Conservation (phyloP, 92 coral and sea anemone genomes). For the Paragorgia papillata region DNA sequence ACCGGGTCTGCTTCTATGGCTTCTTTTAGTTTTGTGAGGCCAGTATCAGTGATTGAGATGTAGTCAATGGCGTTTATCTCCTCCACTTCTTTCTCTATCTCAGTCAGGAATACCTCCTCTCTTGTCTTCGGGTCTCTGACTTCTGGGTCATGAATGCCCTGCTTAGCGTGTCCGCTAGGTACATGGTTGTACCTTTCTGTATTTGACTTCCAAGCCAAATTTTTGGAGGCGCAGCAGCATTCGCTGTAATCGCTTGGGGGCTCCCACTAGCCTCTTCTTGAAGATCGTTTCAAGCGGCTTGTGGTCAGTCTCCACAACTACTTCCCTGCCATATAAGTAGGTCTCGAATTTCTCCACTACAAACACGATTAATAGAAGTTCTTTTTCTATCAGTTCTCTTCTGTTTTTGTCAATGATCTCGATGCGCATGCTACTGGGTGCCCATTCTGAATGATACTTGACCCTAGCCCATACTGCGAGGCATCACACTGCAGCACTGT, state of each 20-base stretch:
- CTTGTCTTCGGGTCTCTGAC: no score
- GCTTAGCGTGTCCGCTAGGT: constrained; percentile 3
- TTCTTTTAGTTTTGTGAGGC: no score
- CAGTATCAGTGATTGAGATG: no score
- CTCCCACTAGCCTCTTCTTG: constrained; percentile 6
- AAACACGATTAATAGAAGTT: constrained; percentile 2
- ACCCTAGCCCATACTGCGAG: no score
- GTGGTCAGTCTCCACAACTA: constrained; percentile 6
- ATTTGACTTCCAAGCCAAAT: neutral
- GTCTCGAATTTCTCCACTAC: constrained; percentile 10
- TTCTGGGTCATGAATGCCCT: constrained; percentile 10
- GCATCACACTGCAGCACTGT: no score
- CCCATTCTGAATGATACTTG: neutral
- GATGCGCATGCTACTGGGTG: neutral
- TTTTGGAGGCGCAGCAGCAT: constrained; percentile 2
- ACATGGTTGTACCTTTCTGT: neutral
- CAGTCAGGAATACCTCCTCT: no score
- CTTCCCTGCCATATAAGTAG: constrained; percentile 7
- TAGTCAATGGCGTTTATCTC: no score
- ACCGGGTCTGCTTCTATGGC: no score
- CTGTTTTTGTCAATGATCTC: neutral
- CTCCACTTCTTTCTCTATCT: no score
- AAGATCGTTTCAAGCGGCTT: constrained; percentile 17
- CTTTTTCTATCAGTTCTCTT: constrained; percentile 6
- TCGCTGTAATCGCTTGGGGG: constrained; percentile 24